Evolutionary conservation across 2,888 invertebrate genomes (phyloP), one percentile per base, ranked within the genome.

Genomic region (Orchesella flavescens): DNA sequence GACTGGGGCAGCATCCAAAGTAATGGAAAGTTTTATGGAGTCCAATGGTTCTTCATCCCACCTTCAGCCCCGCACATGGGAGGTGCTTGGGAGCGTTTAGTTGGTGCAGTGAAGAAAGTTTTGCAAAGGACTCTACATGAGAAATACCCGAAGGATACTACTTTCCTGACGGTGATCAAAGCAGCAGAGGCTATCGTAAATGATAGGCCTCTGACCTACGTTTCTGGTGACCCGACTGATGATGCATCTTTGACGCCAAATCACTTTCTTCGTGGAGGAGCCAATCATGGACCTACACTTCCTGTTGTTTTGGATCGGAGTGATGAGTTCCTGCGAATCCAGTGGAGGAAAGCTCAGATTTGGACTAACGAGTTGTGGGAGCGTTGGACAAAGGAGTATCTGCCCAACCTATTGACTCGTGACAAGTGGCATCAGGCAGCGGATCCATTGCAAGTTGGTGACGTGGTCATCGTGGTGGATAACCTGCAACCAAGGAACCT

Each of bases 381-480:
- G 61, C 17, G 59, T 1, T 79, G 79, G 79, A 72, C 53, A 0
- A 34, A 10, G 9, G 79, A 79, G n/a, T 79, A 46, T 17, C 63
- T 79, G 3, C 79, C 71, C 0, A 69, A 24, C 4, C 46, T 78
- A 0, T 3, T 72, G 15, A 1, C 9, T 5, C 3, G 79, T 7
- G 23, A 49, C 15, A 71, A 79, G 44, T 79, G 79, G 79, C 15
- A 53, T n/a, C 12, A 34, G 1, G n/a, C 19, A 0, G 24, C 23
- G 0, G 68, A 61, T 15, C 71, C 79, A 7, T 1, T 79, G 13
- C 7, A 72, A 43, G 55, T 63, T 15, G 79, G 71, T 49, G 79
- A 71, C 23, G 5, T 79, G 7, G 79, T 79, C 17, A 23, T 63
- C 43, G 17, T 79, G 43, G 61, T 79, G 13, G 79, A 79, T 43